Base-by-base conservation (phyloP, 1,140 invertebrate genomes). In the Cotesia glomerata region DNA sequence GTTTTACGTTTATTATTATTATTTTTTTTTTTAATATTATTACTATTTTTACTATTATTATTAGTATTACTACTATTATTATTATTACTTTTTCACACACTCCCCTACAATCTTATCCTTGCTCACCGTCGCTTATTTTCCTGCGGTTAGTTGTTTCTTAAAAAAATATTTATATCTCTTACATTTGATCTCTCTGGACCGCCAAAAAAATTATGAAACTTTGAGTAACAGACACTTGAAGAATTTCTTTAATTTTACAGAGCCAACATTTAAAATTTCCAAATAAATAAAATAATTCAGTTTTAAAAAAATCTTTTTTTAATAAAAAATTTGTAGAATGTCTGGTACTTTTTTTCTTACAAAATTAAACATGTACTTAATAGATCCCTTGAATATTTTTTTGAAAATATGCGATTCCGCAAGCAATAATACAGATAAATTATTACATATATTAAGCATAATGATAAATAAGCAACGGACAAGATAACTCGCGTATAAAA, bases 1-100 rank as follows among this genome's bases (percentile, higher is more conserved):
- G 71, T 73, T 75, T 72, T 77, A 79, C 79, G 75, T 75, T 79
- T 76, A 79, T 74, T 71, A 69, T 69, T 76, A 73, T 74, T 74
- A 65, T 72, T 67, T 59, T 75, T 67, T 59, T 75, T 26, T 26
- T 26, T 26, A 26, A 26, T 26, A 26, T 26, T 26, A 26, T 76
- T 74, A 77, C 51, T 64, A 64, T 39, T 45, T 59, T 26, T 26
- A 26, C 26, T 26, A 26, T 26, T 26, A 26, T 26, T 26, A 26
- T 26, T 26, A 26, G 0, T 26, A 26, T 26, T 2, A 26, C 26
- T 26, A 26, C 67, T 76, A 73, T 74, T 74, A 65, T 72, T 67
- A 65, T 75, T 75, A 76, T 76, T 74, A 77, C 39, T 64, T 67
- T 34, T 45, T 59, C 52, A 45, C 5, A 34, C 52, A 26, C 34